Evolutionary conservation across 1,140 invertebrate species (phyloP).

Genomic region (Drosophila repletoides): DNA sequence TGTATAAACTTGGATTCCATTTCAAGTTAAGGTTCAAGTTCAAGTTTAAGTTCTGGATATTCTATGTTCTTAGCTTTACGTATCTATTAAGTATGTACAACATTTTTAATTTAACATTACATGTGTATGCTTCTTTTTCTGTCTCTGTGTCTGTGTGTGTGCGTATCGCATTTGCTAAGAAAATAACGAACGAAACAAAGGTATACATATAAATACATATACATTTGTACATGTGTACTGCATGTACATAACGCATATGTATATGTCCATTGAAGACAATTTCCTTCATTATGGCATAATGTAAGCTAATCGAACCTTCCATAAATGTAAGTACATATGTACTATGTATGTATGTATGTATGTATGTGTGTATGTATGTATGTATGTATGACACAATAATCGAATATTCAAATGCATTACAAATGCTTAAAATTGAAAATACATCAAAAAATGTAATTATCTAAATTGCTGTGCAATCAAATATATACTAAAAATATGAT

Average conservation of each 20-base stretch:
- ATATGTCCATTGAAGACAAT: too few species aligned
- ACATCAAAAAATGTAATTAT: constrained; percentile 6
- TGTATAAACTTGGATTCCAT: constrained; percentile 1
- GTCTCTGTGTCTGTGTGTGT: constrained; percentile 1
- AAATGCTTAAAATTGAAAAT: constrained; percentile 19
- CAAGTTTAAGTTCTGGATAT: background rate
- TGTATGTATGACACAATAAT: constrained; percentile 13
- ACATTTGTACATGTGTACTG: too few species aligned
- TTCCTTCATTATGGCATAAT: too few species aligned
- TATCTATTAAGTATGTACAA: constrained; percentile 38
- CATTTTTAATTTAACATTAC: too few species aligned
- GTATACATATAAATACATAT: too few species aligned
- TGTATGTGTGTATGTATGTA: constrained; percentile 10
- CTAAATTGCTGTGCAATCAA: constrained; percentile 21
- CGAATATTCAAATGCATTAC: constrained; percentile 4
- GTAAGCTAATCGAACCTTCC: too few species aligned
- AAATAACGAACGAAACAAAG: constrained; percentile 19
- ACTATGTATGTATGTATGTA: background rate
- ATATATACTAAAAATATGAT: constrained; percentile 13
- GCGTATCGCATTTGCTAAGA: constrained; percentile 36
- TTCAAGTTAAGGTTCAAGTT: background rate
- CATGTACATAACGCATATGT: too few species aligned
- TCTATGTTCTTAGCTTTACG: background rate
- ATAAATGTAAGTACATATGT: constrained; percentile 1
- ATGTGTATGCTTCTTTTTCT: too few species aligned